Evolutionary conservation across 2,888 invertebrate species (phyloP).

Genomic region (Eristalis pertinax): DNA sequence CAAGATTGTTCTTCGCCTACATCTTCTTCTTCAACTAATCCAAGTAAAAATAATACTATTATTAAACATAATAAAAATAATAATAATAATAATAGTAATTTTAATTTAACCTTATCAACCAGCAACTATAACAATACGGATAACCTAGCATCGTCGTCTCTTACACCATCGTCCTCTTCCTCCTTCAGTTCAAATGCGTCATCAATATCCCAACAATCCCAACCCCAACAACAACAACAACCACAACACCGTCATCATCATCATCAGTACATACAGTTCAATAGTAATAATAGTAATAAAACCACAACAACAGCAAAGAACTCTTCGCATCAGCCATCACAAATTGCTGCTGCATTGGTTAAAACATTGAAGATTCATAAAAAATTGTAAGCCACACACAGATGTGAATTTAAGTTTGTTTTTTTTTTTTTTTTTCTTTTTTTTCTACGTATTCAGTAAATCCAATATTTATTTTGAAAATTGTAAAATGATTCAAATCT

Average conservation of each 20-base stretch:
- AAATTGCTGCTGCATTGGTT: slow-evolving; percentile 45
- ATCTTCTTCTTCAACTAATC: slow-evolving; percentile 32
- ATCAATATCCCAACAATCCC: slow-evolving; percentile 48
- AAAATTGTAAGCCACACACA: slow-evolving; percentile 44
- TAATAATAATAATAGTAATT: slow-evolving; percentile 25
- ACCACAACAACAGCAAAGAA: slow-evolving; percentile 27
- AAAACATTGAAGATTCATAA: slow-evolving; percentile 56
- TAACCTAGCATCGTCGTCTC: slow-evolving; percentile 45
- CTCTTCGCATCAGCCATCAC: slow-evolving; percentile 46
- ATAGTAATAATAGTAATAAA: slow-evolving; percentile 38
- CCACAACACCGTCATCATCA: neutral
- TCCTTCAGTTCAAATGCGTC: slow-evolving; percentile 55
- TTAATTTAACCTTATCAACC: slow-evolving; percentile 62
- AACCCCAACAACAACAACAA: slow-evolving; percentile 35
- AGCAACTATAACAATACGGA: slow-evolving; percentile 44
- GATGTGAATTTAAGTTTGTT: slow-evolving; percentile 14
- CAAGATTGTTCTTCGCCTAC: slow-evolving; percentile 24
- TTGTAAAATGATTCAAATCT: slow-evolving; percentile 60
- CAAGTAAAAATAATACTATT: slow-evolving; percentile 13
- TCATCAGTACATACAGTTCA: slow-evolving; percentile 56
- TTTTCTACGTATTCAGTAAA: slow-evolving; percentile 67
- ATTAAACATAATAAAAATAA: neutral
- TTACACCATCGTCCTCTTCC: slow-evolving; percentile 24
- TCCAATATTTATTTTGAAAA: slow-evolving; percentile 52
- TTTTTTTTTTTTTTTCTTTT: slow-evolving; percentile 20